A percentile compares a stretch with the other conserved stretches of the same genome.
Conservation (phyloP, 2,888 invertebrate species). For the Plutella xylostella region DNA sequence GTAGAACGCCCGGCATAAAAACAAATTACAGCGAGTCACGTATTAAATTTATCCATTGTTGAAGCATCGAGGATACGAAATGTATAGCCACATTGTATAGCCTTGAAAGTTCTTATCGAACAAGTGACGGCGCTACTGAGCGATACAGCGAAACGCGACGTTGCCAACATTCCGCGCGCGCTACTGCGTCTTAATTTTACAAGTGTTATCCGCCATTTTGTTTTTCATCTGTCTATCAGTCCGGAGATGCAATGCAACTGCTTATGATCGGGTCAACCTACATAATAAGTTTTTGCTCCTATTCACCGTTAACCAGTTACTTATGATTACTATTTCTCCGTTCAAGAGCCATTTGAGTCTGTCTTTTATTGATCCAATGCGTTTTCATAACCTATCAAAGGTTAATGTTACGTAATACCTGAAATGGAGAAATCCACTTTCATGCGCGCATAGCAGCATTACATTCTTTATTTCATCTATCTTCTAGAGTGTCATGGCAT, state of each 20-base stretch:
- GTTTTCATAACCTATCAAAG: too few relatives aligned
- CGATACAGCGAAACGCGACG: conserved; percentile 38
- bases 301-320: background rate
- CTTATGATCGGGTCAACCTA: conserved; percentile 24
- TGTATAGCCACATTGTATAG: too few relatives aligned
- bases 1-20: too few relatives aligned
- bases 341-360: background rate
- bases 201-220: conserved; percentile 51
- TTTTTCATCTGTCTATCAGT: conserved; percentile 35
- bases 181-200: conserved; percentile 61
- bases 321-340: background rate
- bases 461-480: background rate
- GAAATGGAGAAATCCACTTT: background rate
- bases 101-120: conserved; percentile 67
- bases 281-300: background rate
- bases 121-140: conserved; percentile 37
- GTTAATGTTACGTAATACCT: conserved; percentile 3
- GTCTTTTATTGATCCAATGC: background rate
- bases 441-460: background rate
- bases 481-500: background rate
- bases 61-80: conserved; percentile 39
- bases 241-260: conserved; percentile 32
- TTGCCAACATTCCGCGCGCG: conserved; percentile 53
- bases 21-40: background rate
- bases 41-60: conserved; percentile 51